Base-by-base conservation (phyloP, 2,888 invertebrate genomes). In the Hipparchia sbordonii region DNA sequence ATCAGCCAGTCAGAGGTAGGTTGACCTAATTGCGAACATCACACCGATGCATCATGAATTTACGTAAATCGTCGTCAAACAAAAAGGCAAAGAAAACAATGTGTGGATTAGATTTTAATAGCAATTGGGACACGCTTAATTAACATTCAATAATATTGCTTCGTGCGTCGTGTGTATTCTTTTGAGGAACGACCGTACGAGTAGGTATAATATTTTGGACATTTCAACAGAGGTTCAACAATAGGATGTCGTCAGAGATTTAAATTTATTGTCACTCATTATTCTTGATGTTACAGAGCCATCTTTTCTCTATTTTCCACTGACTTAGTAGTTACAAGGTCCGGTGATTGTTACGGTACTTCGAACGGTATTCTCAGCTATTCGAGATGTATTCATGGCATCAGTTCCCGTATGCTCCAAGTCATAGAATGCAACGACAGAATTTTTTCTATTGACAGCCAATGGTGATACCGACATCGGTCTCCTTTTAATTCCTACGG, bases 311-410 rank as follows among this genome's bases (percentile, higher is more conserved):
- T 33, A 39, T 59, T 68, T 60, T 51, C n/a, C 57, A 33, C 13
- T 51, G 8, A 2, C 46, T 57, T 8, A 13, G 56, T 23, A 57
- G 23, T 23, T 39, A 59, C 57, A 67, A 46, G 57, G 67, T 96
- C 94, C 97, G 60, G 67, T 61, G 97, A 97, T 97, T 98, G 98
- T 98, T 98, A 98, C 97, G 97, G 95, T 96, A 98, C 97, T 96
- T 45, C 6, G 12, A 67, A 73, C 73, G 73, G 73, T 67, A 73
- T 67, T 62, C 67, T 67, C 10, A 48, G 48, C 45, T 62, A 70
- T 48, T n/a, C 33, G 51, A 52, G 65, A 65, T 33, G 33, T 63
- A 9, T 51, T 68, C 59, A 68, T 60, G 48, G 46, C 33, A 45
- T 46, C 46, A 59, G 33, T 57, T 68, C 48, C n/a, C 23, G 23